These are phyloP conservation scores for Drosophila fungiperda DNA, from an alignment of 2,888 invertebrate species.

Conservation along the genomic window DNA sequence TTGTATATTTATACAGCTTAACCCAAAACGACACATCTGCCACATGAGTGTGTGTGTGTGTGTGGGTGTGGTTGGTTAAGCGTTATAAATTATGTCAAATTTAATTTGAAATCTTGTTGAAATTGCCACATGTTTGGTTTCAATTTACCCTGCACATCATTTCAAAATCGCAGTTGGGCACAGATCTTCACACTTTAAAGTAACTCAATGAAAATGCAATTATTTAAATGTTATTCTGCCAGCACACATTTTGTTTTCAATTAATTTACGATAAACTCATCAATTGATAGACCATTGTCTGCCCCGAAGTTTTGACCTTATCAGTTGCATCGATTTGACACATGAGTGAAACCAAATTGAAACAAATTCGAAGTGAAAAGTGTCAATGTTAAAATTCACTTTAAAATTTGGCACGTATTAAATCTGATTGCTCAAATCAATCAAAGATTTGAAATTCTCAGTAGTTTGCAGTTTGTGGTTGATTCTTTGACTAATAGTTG, in stretches of 20 bases:
- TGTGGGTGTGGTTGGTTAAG: constrained; percentile 30
- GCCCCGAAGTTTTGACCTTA: background rate
- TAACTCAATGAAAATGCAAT: constrained; percentile 2
- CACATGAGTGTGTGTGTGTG: constrained; percentile 6
- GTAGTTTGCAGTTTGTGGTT: background rate
- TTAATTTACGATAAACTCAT: constrained; percentile 6
- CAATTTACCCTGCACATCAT: constrained; percentile 16
- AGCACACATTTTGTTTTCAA: constrained; percentile 9
- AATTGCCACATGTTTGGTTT: constrained; percentile 47
- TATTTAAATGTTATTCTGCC: background rate
- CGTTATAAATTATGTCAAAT: constrained; percentile 69
- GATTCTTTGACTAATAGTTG: background rate
- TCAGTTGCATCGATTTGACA: background rate
- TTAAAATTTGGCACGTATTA: no score
- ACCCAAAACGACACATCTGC: constrained; percentile 17
- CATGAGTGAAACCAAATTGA: background rate
- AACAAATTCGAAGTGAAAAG: background rate
- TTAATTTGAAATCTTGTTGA: constrained; percentile 65
- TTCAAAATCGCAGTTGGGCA: background rate
- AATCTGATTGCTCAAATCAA: background rate
- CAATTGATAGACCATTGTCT: background rate
- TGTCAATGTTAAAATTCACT: background rate
- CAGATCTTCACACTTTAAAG: background rate
- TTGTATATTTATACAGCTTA: constrained; percentile 41
- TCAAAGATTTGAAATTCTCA: background rate